Conservation (phyloP, 2,888 invertebrate species). For the Acholoe squamosa region DNA sequence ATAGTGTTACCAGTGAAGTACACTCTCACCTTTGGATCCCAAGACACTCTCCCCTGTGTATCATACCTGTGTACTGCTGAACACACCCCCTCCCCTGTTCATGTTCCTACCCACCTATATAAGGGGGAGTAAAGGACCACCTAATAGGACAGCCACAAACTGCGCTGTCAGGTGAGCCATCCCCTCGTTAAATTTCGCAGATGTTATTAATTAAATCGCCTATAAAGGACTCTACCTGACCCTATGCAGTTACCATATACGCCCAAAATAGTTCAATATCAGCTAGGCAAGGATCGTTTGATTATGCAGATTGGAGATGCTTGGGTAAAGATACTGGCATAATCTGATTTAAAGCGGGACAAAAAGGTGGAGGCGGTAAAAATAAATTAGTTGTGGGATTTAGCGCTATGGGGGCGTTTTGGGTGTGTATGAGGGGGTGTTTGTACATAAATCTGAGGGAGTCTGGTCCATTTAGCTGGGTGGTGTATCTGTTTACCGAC, state of each 20-base stretch:
- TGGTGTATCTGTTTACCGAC: slow-evolving; percentile 41
- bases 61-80: too few species aligned
- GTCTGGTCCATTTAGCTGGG: slow-evolving; percentile 12
- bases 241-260: too few species aligned
- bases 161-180: neutral
- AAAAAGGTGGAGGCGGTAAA: slow-evolving; percentile 13
- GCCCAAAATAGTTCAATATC: too few species aligned
- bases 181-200: neutral
- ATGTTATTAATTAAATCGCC: neutral
- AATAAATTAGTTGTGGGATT: slow-evolving; percentile 41
- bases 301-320: neutral
- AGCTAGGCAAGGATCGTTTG: neutral
- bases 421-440: neutral
- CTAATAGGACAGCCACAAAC: slow-evolving; percentile 4
- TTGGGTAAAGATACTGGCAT: neutral
- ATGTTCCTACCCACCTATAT: neutral
- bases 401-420: neutral
- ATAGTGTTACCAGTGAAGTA: too few species aligned
- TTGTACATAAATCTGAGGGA: slow-evolving; percentile 21
- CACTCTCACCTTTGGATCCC: too few species aligned
- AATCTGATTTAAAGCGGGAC: slow-evolving; percentile 4
- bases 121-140: neutral
- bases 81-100: too few species aligned
- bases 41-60: too few species aligned
- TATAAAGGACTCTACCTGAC: neutral